A percentile compares a stretch with the other conserved stretches of the same genome.
Evolutionary conservation across 37 sponge, comb jelly and placozoan genomes (phyloP).

Genomic region (Geodia barretti): DNA sequence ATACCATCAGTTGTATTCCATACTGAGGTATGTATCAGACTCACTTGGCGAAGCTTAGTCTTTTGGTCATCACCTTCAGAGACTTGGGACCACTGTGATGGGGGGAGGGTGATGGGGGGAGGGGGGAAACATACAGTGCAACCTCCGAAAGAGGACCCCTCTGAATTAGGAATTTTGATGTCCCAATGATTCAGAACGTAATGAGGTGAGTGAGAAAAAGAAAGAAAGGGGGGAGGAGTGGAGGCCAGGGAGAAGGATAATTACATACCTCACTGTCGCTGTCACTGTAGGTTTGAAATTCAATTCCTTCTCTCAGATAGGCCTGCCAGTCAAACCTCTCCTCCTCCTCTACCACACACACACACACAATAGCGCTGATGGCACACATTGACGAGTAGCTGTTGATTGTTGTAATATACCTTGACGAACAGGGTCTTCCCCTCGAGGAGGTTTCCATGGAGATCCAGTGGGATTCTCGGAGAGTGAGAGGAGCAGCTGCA

Average conservation of each 20-base stretch:
- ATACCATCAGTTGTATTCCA: too few relatives aligned
- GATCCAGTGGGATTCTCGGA: constrained; percentile 41
- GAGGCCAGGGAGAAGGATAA: too few relatives aligned
- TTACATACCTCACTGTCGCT: constrained; percentile 23
- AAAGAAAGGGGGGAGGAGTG: too few relatives aligned
- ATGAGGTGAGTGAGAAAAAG: too few relatives aligned
- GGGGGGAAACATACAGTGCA: neutral
- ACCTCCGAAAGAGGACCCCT: neutral
- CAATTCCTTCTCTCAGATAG: constrained; percentile 69
- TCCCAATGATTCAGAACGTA: too few relatives aligned
- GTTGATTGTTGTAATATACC: too few relatives aligned
- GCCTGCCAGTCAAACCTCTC: constrained; percentile 59
- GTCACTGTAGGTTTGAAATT: constrained; percentile 38
- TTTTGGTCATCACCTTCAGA: too few relatives aligned
- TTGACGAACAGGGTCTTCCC: neutral
- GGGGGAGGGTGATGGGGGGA: neutral
- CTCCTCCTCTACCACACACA: neutral
- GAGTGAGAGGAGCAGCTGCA: constrained; percentile 52
- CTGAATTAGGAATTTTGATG: too few relatives aligned
- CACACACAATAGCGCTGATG: neutral
- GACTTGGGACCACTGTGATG: too few relatives aligned
- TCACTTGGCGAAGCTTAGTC: too few relatives aligned
- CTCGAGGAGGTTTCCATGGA: constrained; percentile 1
- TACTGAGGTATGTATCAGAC: too few relatives aligned
- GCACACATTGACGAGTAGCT: too few relatives aligned